phyloP scores from a whole-genome alignment of 1,140 invertebrate species.

The Pseudoatta argentina region DNA sequence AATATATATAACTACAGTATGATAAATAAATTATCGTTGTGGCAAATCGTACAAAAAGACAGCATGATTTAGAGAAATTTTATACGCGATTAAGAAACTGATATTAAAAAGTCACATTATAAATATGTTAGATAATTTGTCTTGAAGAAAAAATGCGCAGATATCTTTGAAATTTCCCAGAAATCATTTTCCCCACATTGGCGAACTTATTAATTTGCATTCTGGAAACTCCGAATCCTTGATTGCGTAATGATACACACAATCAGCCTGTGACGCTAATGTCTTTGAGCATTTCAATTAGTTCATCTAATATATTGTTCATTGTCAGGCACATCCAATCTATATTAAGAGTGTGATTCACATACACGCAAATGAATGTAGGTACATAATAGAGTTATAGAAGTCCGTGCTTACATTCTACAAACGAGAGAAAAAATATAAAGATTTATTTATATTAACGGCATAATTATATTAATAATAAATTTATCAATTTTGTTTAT shows the following conservation, averaged over 20 bases:
- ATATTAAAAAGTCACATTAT: too few species aligned
- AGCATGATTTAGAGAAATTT: background rate
- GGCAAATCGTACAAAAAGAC: background rate
- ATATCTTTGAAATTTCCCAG: constrained; percentile 31
- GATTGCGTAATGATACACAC: constrained; percentile 48
- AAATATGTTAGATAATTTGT: background rate
- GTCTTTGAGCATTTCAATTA: constrained; percentile 17
- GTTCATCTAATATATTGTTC: background rate
- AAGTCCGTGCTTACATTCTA: too few species aligned
- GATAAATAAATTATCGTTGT: background rate
- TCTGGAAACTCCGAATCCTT: constrained; percentile 60
- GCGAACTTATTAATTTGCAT: constrained; percentile 37
- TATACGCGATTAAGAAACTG: background rate
- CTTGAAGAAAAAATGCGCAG: background rate
- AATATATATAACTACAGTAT: background rate
- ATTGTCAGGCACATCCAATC: background rate
- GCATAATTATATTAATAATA: background rate
- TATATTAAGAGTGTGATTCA: constrained; percentile 25
- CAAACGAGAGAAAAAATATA: too few species aligned
- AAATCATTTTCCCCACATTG: constrained; percentile 38
- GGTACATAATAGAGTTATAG: too few species aligned
- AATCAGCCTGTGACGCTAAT: constrained; percentile 8
- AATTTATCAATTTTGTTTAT: constrained; percentile 17
- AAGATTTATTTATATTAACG: background rate
- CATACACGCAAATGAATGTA: background rate